phyloP scores from a whole-genome alignment of 2,113 vertebrate genomes.

The Anoplopoma fimbria region DNA sequence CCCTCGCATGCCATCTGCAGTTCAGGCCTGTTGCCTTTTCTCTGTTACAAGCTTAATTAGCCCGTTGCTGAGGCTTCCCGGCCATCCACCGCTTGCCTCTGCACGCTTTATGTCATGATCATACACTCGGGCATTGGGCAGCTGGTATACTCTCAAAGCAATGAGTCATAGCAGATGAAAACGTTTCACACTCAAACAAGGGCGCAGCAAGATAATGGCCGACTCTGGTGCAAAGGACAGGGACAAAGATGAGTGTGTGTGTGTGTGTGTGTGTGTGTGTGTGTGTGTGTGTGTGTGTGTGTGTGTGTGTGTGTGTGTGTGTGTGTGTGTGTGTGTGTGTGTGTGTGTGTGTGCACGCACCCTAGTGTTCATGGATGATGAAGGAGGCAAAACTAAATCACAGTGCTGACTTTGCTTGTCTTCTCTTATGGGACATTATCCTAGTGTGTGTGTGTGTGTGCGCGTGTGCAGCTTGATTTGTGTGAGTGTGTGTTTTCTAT shows the following conservation, averaged over 20 bases:
- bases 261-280: not conserved
- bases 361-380: constrained; percentile 34
- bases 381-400: constrained; percentile 56
- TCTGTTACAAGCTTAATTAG: constrained; percentile 74
- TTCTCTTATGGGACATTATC: constrained; percentile 44
- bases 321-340: not conserved
- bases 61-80: constrained; percentile 59
- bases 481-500: constrained; percentile 25
- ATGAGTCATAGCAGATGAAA: constrained; percentile 75
- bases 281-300: not conserved
- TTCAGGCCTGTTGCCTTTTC: constrained; percentile 50
- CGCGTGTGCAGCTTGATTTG: not conserved
- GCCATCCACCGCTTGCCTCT: constrained; percentile 53
- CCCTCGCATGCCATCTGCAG: constrained; percentile 58
- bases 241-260: constrained; percentile 8
- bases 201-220: constrained; percentile 68
- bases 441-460: not conserved
- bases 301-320: not conserved
- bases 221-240: constrained; percentile 49
- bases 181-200: constrained; percentile 74
- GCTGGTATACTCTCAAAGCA: constrained; percentile 69
- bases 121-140: constrained; percentile 76
- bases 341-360: not conserved
- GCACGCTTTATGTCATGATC: constrained; percentile 69
- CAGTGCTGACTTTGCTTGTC: constrained; percentile 43